phyloP scores from a whole-genome alignment of 2,113 vertebrate genomes.

The Elephas maximus region DNA sequence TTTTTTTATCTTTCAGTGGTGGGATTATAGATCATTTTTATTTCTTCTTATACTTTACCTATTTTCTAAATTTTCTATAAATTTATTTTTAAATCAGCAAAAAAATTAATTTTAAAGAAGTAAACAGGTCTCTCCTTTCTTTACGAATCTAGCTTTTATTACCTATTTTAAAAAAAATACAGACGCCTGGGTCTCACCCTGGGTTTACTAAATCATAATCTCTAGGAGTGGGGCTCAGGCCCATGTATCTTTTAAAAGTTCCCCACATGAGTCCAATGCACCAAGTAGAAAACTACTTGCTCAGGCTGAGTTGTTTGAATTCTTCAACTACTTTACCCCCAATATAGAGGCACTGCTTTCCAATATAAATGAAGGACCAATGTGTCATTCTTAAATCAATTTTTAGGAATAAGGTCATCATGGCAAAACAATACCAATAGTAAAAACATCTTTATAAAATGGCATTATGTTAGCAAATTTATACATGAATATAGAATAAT shows the following conservation, averaged over 20 bases:
- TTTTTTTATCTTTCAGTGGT: conserved; percentile 11
- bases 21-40: not conserved
- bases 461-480: not conserved
- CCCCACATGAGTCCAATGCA: not conserved
- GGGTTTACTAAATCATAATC: not conserved
- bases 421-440: not conserved
- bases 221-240: not conserved
- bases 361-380: not conserved
- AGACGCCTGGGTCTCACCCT: not conserved
- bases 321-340: not conserved
- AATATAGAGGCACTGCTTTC: not conserved
- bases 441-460: not conserved
- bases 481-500: not conserved
- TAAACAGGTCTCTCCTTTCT: not conserved
- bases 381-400: not conserved
- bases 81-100: conserved; percentile 43
- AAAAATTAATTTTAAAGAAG: not conserved
- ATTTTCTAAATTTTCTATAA: conserved; percentile 3
- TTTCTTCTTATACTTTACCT: not conserved
- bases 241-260: not conserved
- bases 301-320: not conserved
- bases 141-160: conserved; percentile 19
- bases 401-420: not conserved
- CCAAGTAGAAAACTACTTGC: not conserved
- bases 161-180: not conserved